phyloP scores from a whole-genome alignment of 2,888 invertebrate species.

The Furcula furcula region DNA sequence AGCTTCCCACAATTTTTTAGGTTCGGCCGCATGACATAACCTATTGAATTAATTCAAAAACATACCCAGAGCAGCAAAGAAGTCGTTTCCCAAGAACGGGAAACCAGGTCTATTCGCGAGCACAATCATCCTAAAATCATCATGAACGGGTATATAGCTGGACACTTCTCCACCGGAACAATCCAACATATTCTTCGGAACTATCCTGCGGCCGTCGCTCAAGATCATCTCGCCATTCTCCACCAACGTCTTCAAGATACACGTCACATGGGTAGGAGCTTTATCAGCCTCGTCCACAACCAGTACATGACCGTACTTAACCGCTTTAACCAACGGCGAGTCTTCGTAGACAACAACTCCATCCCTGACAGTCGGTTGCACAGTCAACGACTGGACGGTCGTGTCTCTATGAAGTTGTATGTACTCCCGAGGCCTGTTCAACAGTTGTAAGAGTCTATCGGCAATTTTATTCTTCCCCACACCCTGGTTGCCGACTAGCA shows the following conservation, averaged over 20 bases:
- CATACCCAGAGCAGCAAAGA: slow-evolving; percentile 91
- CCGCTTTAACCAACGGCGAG: slow-evolving; percentile 95
- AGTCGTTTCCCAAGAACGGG: slow-evolving; percentile 98
- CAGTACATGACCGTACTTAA: slow-evolving; percentile 93
- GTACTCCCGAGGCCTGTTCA: slow-evolving; percentile 96
- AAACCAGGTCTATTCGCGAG: slow-evolving; percentile 98
- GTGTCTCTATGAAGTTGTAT: slow-evolving; percentile 97
- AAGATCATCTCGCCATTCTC: slow-evolving; percentile 97
- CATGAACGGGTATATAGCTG: slow-evolving; percentile 90
- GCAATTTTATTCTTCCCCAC: slow-evolving; percentile 99
- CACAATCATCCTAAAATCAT: slow-evolving; percentile 95
- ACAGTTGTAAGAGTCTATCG: slow-evolving; percentile 92
- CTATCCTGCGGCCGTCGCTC: slow-evolving; percentile 95
- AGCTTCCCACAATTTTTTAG: too few relatives aligned
- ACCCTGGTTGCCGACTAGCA: slow-evolving; percentile 98
- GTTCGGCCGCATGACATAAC: background rate
- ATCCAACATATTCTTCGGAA: slow-evolving; percentile 77
- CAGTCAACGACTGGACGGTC: slow-evolving; percentile 96
- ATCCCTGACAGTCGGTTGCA: slow-evolving; percentile 94
- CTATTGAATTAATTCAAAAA: slow-evolving; percentile 4
- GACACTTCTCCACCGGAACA: slow-evolving; percentile 60
- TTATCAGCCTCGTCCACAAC: slow-evolving; percentile 99
- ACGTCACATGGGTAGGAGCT: slow-evolving; percentile 98
- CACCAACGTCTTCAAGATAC: slow-evolving; percentile 96
- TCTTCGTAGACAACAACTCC: slow-evolving; percentile 96